phyloP scores from a whole-genome alignment of 2,888 invertebrate species.

The Griposia aprilina region DNA sequence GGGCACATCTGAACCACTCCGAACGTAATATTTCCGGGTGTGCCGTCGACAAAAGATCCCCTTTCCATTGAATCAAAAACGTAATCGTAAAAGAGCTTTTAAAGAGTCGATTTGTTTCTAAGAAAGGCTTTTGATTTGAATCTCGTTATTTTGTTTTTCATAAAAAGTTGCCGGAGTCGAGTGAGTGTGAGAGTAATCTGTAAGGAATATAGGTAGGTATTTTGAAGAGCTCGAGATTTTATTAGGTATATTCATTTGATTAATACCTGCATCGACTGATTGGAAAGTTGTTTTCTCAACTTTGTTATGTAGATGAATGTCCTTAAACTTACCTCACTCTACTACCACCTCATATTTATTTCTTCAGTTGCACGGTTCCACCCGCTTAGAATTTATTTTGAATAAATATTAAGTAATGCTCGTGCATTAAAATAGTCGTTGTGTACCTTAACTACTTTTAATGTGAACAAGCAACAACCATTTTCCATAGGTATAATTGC shows the following conservation, averaged over 20 bases:
- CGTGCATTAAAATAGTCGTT: slow-evolving; percentile 43
- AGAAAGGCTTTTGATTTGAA: slow-evolving; percentile 73
- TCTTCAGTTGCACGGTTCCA: slow-evolving; percentile 28
- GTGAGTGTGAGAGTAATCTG: slow-evolving; percentile 50
- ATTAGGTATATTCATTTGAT: slow-evolving; percentile 43
- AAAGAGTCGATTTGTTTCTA: slow-evolving; percentile 81
- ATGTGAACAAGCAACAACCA: slow-evolving; percentile 49
- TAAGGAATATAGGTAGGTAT: slow-evolving; percentile 36
- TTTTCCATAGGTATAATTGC: slow-evolving; percentile 61
- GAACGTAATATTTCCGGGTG: slow-evolving; percentile 80
- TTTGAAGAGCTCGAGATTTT: slow-evolving; percentile 24
- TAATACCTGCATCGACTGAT: slow-evolving; percentile 28
- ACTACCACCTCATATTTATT: slow-evolving; percentile 7
- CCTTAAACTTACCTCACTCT: slow-evolving; percentile 1
- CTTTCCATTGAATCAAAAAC: slow-evolving; percentile 84
- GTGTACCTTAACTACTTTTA: no score
- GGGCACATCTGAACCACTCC: slow-evolving; percentile 56
- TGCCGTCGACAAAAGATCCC: slow-evolving; percentile 82
- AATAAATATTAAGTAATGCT: slow-evolving; percentile 43
- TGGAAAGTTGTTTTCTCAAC: slow-evolving; percentile 24
- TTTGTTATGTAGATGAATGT: slow-evolving; percentile 3
- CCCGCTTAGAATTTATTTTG: slow-evolving; percentile 27
- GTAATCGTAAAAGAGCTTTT: slow-evolving; percentile 83
- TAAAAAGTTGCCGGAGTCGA: slow-evolving; percentile 44
- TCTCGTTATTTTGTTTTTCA: slow-evolving; percentile 69